Conservation (phyloP, 2,888 invertebrate species). For the Selenia dentaria region DNA sequence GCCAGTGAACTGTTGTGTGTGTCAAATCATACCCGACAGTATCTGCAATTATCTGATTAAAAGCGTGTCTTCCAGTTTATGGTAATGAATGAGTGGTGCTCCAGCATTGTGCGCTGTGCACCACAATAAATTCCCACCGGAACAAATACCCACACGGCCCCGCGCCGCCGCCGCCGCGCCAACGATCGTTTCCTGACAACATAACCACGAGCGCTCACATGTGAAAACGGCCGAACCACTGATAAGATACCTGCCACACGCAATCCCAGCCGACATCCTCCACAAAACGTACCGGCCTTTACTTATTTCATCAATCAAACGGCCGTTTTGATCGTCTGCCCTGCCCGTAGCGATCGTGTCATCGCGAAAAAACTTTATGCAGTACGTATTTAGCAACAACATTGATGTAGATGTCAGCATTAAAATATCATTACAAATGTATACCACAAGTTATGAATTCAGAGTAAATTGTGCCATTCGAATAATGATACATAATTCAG, state of each 20-base stretch:
- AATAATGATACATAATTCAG: conserved; percentile 79
- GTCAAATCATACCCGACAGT: conserved; percentile 13
- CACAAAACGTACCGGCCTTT: conserved; percentile 18
- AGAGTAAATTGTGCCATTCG: conserved; percentile 77
- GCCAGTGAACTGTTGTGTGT: not conserved
- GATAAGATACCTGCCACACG: conserved; percentile 42
- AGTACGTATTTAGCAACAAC: conserved; percentile 15
- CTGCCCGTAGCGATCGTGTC: conserved; percentile 4
- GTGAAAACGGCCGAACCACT: conserved; percentile 31
- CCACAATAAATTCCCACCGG: conserved; percentile 44
- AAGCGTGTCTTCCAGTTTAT: conserved; percentile 7
- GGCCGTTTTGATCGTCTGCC: conserved; percentile 15
- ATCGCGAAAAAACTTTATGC: conserved; percentile 10
- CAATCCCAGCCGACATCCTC: conserved; percentile 22
- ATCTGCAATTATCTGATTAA: conserved; percentile 18
- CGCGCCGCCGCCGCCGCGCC: conserved; percentile 3
- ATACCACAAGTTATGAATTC: conserved; percentile 68
- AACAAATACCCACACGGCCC: conserved; percentile 46
- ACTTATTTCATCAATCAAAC: conserved; percentile 25
- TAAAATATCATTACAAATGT: conserved; percentile 71
- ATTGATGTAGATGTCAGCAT: conserved; percentile 52
- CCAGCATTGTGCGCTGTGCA: conserved; percentile 18
- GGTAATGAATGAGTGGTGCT: too few relatives aligned
- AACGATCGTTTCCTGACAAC: conserved; percentile 29
- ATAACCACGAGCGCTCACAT: conserved; percentile 29